A percentile compares a stretch with the other conserved stretches of the same genome.
These are phyloP conservation scores for Helobdella robusta DNA, from an alignment of 2,888 invertebrate species.

Conservation along the genomic window DNA sequence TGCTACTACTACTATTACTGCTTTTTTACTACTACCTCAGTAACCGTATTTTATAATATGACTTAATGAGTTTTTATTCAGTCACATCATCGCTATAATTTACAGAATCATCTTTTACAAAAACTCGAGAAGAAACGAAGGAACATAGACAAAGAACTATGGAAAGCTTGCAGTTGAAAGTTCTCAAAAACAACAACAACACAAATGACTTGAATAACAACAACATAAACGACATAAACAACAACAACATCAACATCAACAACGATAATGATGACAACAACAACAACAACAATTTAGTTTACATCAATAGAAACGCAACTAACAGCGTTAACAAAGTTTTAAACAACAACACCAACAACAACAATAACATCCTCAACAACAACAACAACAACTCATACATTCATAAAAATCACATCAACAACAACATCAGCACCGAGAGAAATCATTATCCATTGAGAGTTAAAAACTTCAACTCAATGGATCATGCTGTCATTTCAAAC, in stretches of 20 bases:
- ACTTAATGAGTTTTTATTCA: too few relatives aligned
- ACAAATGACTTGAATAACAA: constrained; percentile 5
- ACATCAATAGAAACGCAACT: background rate
- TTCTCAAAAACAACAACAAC: too few relatives aligned
- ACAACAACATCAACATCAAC: constrained; percentile 21
- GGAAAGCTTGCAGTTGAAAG: too few relatives aligned
- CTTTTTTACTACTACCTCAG: too few relatives aligned
- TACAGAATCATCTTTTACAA: too few relatives aligned
- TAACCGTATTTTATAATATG: too few relatives aligned
- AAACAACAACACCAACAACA: constrained; percentile 13
- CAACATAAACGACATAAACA: constrained; percentile 14
- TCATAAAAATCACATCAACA: background rate
- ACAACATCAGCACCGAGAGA: background rate
- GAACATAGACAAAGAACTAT: too few relatives aligned
- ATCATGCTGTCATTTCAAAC: too few relatives aligned
- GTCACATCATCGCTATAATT: too few relatives aligned
- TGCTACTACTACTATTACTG: too few relatives aligned
- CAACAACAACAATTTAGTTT: background rate
- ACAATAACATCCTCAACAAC: constrained; percentile 7
- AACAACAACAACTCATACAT: background rate
- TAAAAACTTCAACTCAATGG: too few relatives aligned
- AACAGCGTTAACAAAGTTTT: background rate
- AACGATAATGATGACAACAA: constrained; percentile 15
- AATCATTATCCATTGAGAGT: background rate
- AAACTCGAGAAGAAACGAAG: too few relatives aligned